Evolutionary conservation across 2,113 vertebrate genomes (phyloP).

Genomic region (Corapipo altera): DNA sequence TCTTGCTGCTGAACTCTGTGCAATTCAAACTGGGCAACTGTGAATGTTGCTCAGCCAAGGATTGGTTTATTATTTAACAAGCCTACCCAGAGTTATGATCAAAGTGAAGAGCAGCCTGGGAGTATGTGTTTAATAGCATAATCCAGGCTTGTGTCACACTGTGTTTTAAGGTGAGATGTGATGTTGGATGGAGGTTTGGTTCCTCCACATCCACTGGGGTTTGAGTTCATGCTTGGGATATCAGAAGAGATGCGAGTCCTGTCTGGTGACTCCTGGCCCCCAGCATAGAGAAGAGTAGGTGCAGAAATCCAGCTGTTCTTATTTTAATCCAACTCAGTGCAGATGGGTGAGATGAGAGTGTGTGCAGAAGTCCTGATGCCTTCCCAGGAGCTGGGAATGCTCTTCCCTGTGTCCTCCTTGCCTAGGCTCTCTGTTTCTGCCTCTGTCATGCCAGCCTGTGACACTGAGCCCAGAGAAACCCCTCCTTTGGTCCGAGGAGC

Average conservation of each 20-base stretch:
- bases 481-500: neutral
- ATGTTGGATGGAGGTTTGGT: neutral
- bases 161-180: neutral
- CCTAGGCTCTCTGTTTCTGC: neutral
- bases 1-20: neutral
- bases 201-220: neutral
- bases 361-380: neutral
- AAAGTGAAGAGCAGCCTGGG: neutral
- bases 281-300: neutral
- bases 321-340: neutral
- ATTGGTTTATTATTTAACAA: neutral
- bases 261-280: neutral
- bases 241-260: neutral
- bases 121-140: neutral
- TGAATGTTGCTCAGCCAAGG: neutral
- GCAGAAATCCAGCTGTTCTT: neutral
- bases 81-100: neutral
- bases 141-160: neutral
- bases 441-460: neutral
- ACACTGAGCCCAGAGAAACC: neutral
- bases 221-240: fast-evolving
- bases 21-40: neutral
- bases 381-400: neutral
- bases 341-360: neutral
- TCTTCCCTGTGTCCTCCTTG: neutral